Evolutionary conservation across 2,113 vertebrate species (phyloP).

Genomic region (Saguinus midas): DNA sequence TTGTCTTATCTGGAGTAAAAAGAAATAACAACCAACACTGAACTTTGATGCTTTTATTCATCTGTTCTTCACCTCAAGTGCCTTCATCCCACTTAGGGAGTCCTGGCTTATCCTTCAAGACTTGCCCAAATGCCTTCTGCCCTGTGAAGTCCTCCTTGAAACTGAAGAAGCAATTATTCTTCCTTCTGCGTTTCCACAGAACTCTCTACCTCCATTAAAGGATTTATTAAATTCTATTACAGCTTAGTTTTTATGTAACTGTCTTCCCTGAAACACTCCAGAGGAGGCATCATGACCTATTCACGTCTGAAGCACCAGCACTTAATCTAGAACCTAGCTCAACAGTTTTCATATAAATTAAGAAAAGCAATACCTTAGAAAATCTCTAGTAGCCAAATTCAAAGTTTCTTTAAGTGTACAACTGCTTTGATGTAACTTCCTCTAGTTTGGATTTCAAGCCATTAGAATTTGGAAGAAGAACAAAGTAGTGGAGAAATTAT

Average conservation of each 20-base stretch:
- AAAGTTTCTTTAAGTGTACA: neutral
- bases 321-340: neutral
- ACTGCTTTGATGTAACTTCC: neutral
- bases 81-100: neutral
- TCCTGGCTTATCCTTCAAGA: neutral
- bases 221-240: neutral
- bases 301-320: constrained; percentile 15
- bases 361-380: neutral
- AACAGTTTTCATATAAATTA: neutral
- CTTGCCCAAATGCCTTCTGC: neutral
- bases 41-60: neutral
- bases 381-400: neutral
- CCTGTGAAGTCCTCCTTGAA: neutral
- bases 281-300: neutral
- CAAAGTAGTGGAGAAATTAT: neutral
- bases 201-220: neutral
- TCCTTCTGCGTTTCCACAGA: neutral
- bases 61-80: constrained; percentile 1
- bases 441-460: neutral
- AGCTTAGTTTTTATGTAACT: neutral
- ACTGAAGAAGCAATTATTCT: neutral
- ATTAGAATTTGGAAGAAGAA: constrained; percentile 29
- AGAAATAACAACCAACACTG: neutral
- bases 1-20: neutral
- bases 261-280: constrained; percentile 1